Percentiles rank a stretch among this genome's conserved stretches.
phyloP scores from a whole-genome alignment of 2,888 invertebrate genomes.

The Eretmocerus hayati region DNA sequence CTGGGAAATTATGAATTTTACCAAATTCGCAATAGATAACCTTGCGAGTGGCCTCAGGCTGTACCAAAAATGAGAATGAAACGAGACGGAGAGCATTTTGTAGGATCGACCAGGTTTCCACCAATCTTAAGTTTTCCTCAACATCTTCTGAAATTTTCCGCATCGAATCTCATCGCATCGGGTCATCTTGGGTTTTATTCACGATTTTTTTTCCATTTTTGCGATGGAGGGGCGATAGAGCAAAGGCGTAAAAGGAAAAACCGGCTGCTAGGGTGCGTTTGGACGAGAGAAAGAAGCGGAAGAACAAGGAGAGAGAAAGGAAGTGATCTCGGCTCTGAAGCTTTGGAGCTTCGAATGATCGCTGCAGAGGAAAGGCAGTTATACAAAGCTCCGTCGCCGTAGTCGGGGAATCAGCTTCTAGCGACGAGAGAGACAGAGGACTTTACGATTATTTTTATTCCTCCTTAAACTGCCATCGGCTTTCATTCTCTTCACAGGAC shows the following conservation, averaged over 20 bases:
- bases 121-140: slow-evolving; percentile 20
- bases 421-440: slow-evolving; percentile 14
- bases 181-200: slow-evolving; percentile 20
- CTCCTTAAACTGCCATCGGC: slow-evolving; percentile 27
- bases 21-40: too few relatives aligned
- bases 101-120: too few relatives aligned
- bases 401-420: background rate
- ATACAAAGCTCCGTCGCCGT: slow-evolving; percentile 7
- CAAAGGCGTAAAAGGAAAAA: too few relatives aligned
- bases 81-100: too few relatives aligned
- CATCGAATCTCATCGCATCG: slow-evolving; percentile 19
- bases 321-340: too few relatives aligned
- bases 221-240: slow-evolving; percentile 17
- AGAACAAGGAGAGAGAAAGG: background rate
- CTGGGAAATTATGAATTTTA: too few relatives aligned
- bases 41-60: too few relatives aligned
- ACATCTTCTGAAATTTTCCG: slow-evolving; percentile 21
- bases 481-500: slow-evolving; percentile 3
- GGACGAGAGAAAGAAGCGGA: background rate
- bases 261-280: background rate
- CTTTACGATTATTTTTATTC: slow-evolving; percentile 35
- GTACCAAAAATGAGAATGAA: too few relatives aligned
- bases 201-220: slow-evolving; percentile 17
- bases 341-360: slow-evolving; percentile 14
- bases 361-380: slow-evolving; percentile 13